These are phyloP conservation scores for Agrilus biguttatus DNA, from an alignment of 2,888 invertebrate genomes.

Conservation along the genomic window DNA sequence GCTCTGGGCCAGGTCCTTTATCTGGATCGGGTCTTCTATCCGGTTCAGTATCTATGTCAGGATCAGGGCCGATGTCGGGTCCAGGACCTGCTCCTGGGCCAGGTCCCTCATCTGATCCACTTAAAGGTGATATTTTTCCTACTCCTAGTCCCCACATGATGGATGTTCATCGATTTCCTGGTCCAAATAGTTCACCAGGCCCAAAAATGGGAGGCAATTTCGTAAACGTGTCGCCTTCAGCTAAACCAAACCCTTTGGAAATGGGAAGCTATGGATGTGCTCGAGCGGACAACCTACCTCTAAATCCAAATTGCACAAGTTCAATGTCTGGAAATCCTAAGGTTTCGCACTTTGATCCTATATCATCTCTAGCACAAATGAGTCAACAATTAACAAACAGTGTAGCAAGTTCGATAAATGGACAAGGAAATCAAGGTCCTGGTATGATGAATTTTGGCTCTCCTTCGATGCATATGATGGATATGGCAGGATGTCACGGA, in stretches of 20 bases:
- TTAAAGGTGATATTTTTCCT: slow-evolving; percentile 28
- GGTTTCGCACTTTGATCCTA: slow-evolving; percentile 75
- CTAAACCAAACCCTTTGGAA: slow-evolving; percentile 26
- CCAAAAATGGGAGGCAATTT: slow-evolving; percentile 29
- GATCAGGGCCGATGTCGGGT: slow-evolving; percentile 16
- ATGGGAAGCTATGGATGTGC: slow-evolving; percentile 31
- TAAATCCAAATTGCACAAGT: slow-evolving; percentile 49
- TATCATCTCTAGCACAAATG: slow-evolving; percentile 88
- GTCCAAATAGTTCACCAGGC: slow-evolving; percentile 29
- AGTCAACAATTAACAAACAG: slow-evolving; percentile 81
- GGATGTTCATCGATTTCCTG: slow-evolving; percentile 38
- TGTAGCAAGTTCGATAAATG: slow-evolving; percentile 44
- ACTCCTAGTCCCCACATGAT: slow-evolving; percentile 30
- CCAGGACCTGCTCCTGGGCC: slow-evolving; percentile 29
- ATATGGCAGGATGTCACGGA: slow-evolving; percentile 29
- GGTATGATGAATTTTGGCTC: slow-evolving; percentile 43
- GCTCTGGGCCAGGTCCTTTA: background rate
- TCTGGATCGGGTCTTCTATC: background rate
- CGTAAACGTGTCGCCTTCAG: slow-evolving; percentile 31
- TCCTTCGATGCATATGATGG: slow-evolving; percentile 34
- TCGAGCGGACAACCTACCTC: slow-evolving; percentile 46
- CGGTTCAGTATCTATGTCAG: background rate
- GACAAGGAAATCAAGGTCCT: slow-evolving; percentile 34
- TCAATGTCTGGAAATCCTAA: slow-evolving; percentile 42
- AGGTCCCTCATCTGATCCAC: slow-evolving; percentile 27